Percentiles rank a stretch among this genome's conserved stretches.
Evolutionary conservation across 2,797 vertebrate genomes (phyloP).

Genomic region (Phrynocephalus guinanensis): DNA sequence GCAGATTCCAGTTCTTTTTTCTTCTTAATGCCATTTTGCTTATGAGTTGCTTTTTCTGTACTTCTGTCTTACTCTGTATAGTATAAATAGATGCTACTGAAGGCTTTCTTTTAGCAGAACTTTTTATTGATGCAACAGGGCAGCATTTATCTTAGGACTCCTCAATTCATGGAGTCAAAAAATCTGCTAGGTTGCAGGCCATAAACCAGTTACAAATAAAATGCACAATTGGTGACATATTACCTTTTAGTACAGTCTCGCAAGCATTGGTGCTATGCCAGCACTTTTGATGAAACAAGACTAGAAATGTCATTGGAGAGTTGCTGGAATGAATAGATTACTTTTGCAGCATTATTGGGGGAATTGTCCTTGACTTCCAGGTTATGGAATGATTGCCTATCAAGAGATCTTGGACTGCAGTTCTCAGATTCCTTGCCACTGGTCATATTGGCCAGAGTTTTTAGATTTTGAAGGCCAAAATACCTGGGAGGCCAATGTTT

Average conservation of each 20-base stretch:
- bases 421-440: background rate
- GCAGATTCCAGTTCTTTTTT: slow-evolving; percentile 45
- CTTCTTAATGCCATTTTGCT: slow-evolving; percentile 46
- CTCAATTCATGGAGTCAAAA: fast-evolving
- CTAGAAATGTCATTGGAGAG: fast-evolving
- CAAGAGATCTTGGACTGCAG: background rate
- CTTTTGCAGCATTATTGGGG: background rate
- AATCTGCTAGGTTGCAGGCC: slow-evolving; percentile 23
- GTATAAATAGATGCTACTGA: slow-evolving; percentile 25
- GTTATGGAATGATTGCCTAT: background rate
- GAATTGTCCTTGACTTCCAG: background rate
- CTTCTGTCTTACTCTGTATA: slow-evolving; percentile 34
- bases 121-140: slow-evolving; percentile 12
- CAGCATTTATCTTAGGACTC: slow-evolving; percentile 14
- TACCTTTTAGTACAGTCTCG: slow-evolving; percentile 20
- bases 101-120: slow-evolving; percentile 14
- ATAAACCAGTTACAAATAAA: slow-evolving; percentile 41
- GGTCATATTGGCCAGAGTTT: background rate
- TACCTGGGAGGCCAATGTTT: background rate
- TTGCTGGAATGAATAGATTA: background rate
- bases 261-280: background rate
- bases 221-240: slow-evolving; percentile 23
- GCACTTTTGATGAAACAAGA: background rate
- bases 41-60: slow-evolving; percentile 8
- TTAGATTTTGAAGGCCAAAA: background rate